Base-by-base conservation (phyloP, 92 coral and sea anemone genomes). In the Umimayanthus kanabou region DNA sequence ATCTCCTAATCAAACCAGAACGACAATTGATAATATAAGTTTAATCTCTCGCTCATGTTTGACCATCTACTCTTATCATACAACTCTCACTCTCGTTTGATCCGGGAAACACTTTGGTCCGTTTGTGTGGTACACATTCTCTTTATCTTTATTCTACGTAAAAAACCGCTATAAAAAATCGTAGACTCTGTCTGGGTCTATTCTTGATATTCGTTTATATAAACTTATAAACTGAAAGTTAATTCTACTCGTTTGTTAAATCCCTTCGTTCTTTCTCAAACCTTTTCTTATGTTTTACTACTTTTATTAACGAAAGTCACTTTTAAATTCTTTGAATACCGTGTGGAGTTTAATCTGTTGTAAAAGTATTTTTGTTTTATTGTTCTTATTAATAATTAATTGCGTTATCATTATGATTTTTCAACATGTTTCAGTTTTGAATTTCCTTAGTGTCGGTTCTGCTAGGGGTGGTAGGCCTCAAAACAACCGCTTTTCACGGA, bases 341-440 rank as follows among this genome's bases (percentile, higher is more conserved):
- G 20, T 53, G 58, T 15, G 20, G 58, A 11, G 4, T 3, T 53
- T 53, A 9, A 61, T 57, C 65, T 57, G 65, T 14, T 57, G 23
- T 23, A 15, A 23, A 10, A 37, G 9, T 75, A 75, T 33, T 75
- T 10, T 18, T 37, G 6, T 26, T 39, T 50, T 37, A 33, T 1
- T 61, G 40, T 26, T 42, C 4, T 71, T 70, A 43, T 83, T 55
- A 69, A 43, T 83, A n/a, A 83, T 47, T 83, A 69, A 83, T 28
- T 47, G 0, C 23, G 33, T 83, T 83, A 10, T 45, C 37, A 83
- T 25, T 83, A n/a, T 28, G 25, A 66, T 8, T 83, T 75, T 83
- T 70, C 43, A 29, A 39, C 42, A 9, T 11, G 23, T 28, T 45
- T 49, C 26, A 20, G 55, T 83, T 42, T 49, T 39, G 15, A 8